Evolutionary conservation across 1,140 invertebrate species (phyloP), one percentile per base, ranked within the genome.

Genomic region (Drosophila triauraria): DNA sequence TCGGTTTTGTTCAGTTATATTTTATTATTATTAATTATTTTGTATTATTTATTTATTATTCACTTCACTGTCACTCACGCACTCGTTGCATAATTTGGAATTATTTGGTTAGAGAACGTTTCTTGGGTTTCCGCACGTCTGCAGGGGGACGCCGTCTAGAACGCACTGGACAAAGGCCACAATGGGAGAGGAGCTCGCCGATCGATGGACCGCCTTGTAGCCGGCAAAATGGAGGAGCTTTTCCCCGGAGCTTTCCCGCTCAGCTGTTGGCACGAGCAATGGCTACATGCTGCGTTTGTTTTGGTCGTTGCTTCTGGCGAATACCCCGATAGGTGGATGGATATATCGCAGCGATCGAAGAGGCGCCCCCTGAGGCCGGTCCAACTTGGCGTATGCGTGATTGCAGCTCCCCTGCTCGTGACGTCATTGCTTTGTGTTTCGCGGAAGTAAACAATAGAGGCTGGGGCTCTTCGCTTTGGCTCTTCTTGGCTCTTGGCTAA

Each of bases 391-490:
- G 80, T 88, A 88, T 87, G 68, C 68, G 68, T 59, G 67, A 62
- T 85, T 86, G 82, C 69, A 71, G 47, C 47, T 72, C 62, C 47
- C n/a, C 43, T 30, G 27, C 27, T 17, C 53, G 80, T 75, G 80
- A 88, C 84, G 84, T 84, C 84, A 88, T 62, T 54, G 78, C 84
- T 80, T 90, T 88, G 84, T 88, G 69, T 81, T 88, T 72, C 85
- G 78, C 81, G 84, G 84, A 88, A 88, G 85, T 87, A 87, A 83
- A 88, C 84, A 86, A 80, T 40, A 56, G 53, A 50, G 35, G 42
- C 20, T 40, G 32, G 3, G 32, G 38, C 20, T 58, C 40, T 54
- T 64, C 12, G 23, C 25, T 56, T 50, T 61, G 43, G 44, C 54
- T 84, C 56, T 68, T 56, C 40, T 78, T 40, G 42, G 60, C 50